Percentiles rank a stretch among this genome's conserved stretches.
phyloP scores from a whole-genome alignment of 2,888 invertebrate genomes.

The Meiosimyza decipiens region DNA sequence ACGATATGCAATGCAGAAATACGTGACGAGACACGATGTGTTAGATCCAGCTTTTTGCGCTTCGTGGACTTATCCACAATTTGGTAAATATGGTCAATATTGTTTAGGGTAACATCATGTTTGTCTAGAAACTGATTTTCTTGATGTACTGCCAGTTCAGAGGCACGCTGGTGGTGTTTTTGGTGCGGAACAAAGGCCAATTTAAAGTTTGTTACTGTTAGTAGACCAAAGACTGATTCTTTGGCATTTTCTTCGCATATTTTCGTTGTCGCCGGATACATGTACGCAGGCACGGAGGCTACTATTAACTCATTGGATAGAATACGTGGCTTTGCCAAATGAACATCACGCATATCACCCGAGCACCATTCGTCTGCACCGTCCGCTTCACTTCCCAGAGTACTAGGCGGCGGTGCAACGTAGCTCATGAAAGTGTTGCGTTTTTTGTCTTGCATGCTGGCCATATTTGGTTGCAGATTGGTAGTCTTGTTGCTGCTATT shows the following conservation, averaged over 20 bases:
- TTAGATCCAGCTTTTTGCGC: conserved; percentile 61
- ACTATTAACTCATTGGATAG: conserved; percentile 76
- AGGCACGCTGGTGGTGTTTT: conserved; percentile 38
- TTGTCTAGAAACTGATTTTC: conserved; percentile 62
- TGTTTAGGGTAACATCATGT: conserved; percentile 65
- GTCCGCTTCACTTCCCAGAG: conserved; percentile 42
- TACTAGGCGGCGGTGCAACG: conserved; percentile 58
- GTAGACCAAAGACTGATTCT: conserved; percentile 83
- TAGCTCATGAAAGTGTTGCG: conserved; percentile 62
- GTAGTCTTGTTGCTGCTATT: conserved; percentile 25
- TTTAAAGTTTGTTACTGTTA: conserved; percentile 93
- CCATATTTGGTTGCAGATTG: conserved; percentile 30
- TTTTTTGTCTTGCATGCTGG: conserved; percentile 43
- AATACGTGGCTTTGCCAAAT: conserved; percentile 56
- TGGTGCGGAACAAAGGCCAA: conserved; percentile 81
- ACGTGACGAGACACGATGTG: conserved; percentile 62
- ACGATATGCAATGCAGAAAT: conserved; percentile 65
- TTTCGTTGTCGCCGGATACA: conserved; percentile 76
- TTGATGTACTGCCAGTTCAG: conserved; percentile 50
- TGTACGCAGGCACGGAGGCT: conserved; percentile 85
- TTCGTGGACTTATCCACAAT: conserved; percentile 52
- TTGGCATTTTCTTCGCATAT: conserved; percentile 62
- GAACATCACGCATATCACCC: conserved; percentile 58
- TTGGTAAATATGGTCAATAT: conserved; percentile 66
- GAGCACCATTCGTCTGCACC: conserved; percentile 58